Percentiles rank a stretch among this genome's conserved stretches.
Conservation (phyloP, 2,113 vertebrate genomes). For the Xenopus tropicalis region DNA sequence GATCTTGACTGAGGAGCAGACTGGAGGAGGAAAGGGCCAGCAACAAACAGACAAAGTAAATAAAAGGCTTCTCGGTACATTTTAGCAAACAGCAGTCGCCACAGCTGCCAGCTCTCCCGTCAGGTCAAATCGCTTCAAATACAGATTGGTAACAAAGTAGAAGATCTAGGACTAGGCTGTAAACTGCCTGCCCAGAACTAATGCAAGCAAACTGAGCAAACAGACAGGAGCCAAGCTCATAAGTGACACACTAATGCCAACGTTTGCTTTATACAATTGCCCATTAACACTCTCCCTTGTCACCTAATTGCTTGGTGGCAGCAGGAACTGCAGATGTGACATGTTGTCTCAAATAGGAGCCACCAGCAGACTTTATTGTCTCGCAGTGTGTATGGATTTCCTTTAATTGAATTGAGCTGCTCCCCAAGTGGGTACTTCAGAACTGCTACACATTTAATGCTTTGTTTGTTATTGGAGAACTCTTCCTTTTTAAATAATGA, state of each 20-base stretch:
- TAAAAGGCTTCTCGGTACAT: background rate
- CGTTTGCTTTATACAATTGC: conserved; percentile 33
- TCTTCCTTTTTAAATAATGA: background rate
- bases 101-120: conserved; percentile 6
- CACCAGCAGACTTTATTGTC: conserved; percentile 8
- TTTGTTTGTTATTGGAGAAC: conserved; percentile 1
- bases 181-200: background rate
- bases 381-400: conserved; percentile 23
- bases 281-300: conserved; percentile 33
- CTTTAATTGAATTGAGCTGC: conserved; percentile 32
- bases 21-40: too few relatives aligned
- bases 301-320: conserved; percentile 20
- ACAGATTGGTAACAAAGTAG: background rate
- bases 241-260: conserved; percentile 31
- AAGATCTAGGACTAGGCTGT: background rate
- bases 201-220: conserved; percentile 5
- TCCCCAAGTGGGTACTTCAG: conserved; percentile 21
- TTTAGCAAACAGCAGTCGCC: background rate
- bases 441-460: too few relatives aligned
- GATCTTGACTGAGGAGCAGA: background rate
- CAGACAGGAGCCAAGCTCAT: background rate
- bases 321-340: conserved; percentile 20
- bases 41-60: conserved; percentile 1
- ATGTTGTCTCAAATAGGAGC: conserved; percentile 17
- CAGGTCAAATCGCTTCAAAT: background rate